A percentile compares a stretch with the other conserved stretches of the same genome.
Conservation (phyloP, 2,888 invertebrate species). For the Perizoma flavofasciatum region DNA sequence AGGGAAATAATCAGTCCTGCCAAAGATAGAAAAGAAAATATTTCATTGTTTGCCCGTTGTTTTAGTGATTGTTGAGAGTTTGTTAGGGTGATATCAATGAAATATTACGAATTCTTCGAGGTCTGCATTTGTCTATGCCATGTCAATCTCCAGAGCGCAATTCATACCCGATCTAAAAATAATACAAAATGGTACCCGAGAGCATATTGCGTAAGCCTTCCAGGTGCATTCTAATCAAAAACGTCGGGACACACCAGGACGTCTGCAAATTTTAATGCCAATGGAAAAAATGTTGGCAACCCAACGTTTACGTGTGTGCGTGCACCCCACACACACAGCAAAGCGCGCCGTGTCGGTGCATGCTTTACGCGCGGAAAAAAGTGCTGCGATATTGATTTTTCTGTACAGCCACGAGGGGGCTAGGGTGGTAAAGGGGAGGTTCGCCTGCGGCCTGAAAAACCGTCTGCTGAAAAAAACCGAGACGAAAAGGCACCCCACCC, state of each 20-base stretch:
- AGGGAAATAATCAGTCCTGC: no score
- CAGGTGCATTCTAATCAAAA: constrained; percentile 72
- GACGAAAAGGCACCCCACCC: constrained; percentile 83
- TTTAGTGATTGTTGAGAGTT: constrained; percentile 34
- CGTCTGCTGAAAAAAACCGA: constrained; percentile 83
- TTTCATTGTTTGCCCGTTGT: constrained; percentile 56
- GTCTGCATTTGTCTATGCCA: constrained; percentile 38
- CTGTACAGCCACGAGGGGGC: constrained; percentile 74
- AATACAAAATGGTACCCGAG: constrained; percentile 25
- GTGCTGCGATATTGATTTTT: constrained; percentile 85
- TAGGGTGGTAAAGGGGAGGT: constrained; percentile 51
- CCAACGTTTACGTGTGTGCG: constrained; percentile 63
- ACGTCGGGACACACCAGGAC: constrained; percentile 52
- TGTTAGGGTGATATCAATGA: constrained; percentile 4
- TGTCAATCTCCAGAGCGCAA: constrained; percentile 31
- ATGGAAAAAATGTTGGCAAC: constrained; percentile 69
- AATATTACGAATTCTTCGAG: constrained; percentile 4
- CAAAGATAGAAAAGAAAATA: no score
- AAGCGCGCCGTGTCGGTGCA: constrained; percentile 72
- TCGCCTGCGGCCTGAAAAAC: constrained; percentile 82
- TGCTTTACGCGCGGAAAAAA: constrained; percentile 85
- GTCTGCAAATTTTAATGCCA: constrained; percentile 69
- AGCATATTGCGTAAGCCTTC: constrained; percentile 56
- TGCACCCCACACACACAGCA: constrained; percentile 56
- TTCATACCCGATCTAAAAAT: constrained; percentile 26